These are phyloP conservation scores for Magallana gigas DNA, from an alignment of 1,140 invertebrate genomes.

Conservation along the genomic window DNA sequence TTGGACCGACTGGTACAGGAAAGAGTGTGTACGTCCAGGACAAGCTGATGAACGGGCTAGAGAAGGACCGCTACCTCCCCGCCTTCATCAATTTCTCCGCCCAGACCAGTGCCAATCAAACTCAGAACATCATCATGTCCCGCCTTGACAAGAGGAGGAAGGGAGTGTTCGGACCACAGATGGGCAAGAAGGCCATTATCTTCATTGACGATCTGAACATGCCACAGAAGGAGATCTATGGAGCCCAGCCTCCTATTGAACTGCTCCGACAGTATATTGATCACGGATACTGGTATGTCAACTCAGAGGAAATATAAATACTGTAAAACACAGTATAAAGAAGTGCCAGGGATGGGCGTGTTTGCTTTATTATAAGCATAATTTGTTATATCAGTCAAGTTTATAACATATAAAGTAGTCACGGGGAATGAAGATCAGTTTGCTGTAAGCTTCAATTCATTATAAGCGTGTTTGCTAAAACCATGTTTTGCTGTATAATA, in stretches of 20 bases:
- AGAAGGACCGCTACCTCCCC: slow-evolving; percentile 77
- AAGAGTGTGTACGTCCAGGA: slow-evolving; percentile 80
- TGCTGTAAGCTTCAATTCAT: too few species aligned
- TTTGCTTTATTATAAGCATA: too few species aligned
- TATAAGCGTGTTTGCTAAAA: too few species aligned
- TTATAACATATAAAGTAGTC: too few species aligned
- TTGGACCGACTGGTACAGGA: slow-evolving; percentile 80
- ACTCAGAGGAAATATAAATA: background rate
- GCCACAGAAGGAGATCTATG: slow-evolving; percentile 79
- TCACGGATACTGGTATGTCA: slow-evolving; percentile 78
- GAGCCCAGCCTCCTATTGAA: slow-evolving; percentile 79
- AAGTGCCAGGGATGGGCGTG: too few species aligned
- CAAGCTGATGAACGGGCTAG: slow-evolving; percentile 78
- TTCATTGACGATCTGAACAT: slow-evolving; percentile 81
- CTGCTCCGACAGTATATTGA: slow-evolving; percentile 79
- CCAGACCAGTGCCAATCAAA: slow-evolving; percentile 80
- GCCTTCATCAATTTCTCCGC: slow-evolving; percentile 80
- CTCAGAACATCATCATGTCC: slow-evolving; percentile 84
- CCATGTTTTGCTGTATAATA: too few species aligned
- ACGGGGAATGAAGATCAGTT: too few species aligned
- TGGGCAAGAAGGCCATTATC: slow-evolving; percentile 79
- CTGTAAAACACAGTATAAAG: too few species aligned
- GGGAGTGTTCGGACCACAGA: slow-evolving; percentile 79
- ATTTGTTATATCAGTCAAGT: too few species aligned
- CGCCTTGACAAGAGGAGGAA: slow-evolving; percentile 78